phyloP scores from a whole-genome alignment of 2,888 invertebrate genomes.

The Apamea sordens region DNA sequence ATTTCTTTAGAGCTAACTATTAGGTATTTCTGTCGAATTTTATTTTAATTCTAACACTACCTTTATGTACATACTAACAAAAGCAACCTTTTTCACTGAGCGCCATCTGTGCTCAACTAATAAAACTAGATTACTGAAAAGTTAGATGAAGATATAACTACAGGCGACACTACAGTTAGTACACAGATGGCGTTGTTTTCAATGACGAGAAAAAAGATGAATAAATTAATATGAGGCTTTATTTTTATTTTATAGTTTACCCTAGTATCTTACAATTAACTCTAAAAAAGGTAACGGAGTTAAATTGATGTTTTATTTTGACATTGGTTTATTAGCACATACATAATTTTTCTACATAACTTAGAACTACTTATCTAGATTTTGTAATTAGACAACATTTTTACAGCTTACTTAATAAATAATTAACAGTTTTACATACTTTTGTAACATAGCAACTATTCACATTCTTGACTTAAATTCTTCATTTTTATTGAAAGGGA shows the following conservation, averaged over 20 bases:
- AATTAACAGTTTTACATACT: constrained; percentile 19
- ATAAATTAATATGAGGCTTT: background rate
- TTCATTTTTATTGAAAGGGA: constrained; percentile 86
- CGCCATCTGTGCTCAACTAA: constrained; percentile 12
- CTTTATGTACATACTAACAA: no score
- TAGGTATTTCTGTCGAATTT: background rate
- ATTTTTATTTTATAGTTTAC: background rate
- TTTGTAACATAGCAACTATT: constrained; percentile 9
- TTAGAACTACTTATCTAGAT: constrained; percentile 21
- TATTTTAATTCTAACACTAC: background rate
- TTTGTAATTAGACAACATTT: constrained; percentile 38
- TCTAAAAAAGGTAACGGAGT: background rate
- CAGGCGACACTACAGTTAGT: background rate
- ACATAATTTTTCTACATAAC: constrained; percentile 24
- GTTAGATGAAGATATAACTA: background rate
- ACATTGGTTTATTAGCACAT: constrained; percentile 17
- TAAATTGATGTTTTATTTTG: background rate
- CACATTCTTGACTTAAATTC: constrained; percentile 58
- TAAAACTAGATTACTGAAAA: background rate
- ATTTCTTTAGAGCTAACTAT: background rate
- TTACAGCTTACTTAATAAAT: constrained; percentile 37
- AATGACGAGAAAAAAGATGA: fast-evolving
- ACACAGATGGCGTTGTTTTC: constrained; percentile 40
- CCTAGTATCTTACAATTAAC: background rate
- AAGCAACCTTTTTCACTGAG: background rate